Base-by-base conservation (phyloP, 2,888 invertebrate genomes). In the Drosophila gaucha region DNA sequence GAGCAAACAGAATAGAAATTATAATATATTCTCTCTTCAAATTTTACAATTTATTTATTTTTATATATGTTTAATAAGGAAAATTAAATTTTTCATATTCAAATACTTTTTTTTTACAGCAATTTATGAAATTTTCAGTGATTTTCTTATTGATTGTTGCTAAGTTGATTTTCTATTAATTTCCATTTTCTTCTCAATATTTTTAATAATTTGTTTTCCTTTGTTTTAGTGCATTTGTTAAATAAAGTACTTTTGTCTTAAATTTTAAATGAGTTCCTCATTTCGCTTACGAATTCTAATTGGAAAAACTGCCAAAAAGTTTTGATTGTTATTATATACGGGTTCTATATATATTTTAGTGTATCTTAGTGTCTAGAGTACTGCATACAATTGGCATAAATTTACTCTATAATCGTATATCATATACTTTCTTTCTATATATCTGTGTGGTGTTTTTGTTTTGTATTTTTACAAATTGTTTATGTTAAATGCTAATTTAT, bases 171-270 rank as follows among this genome's bases (percentile, higher is more conserved):
- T 76, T 70, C 56, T 66, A 58, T 77, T 39, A 57, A 38, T 59
- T 55, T 74, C 43, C 39, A 8, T 24, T 24, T 26, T 50, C 33
- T 51, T 39, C 35, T 39, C 18, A 28, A 16, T 28, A 18, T 9
- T 36, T 39, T n/a, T 30, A 26, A 44, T 38, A 50, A 14, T 33
- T 26, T 39, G 33, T 49, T n/a, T 16, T n/a, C 9, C 30, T 46
- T 56, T 30, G n/a, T 33, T 62, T 60, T 38, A 56, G 68, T 68
- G 65, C 67, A 78, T 67, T 80, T 67, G 14, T 20, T 80, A 84
- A 80, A 84, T 86, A 84, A 80, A 80, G 85, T 80, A 78, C 54
- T 65, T 76, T 74, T 70, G 84, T 86, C 84, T 69, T 80, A 54
- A 47, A 10, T 24, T 65, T 66, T 47, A 52, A 55, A 50, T 43